Evolutionary conservation across 1,140 invertebrate genomes (phyloP), one percentile per base, ranked within the genome.

Genomic region (Lasaia peninsularis): DNA sequence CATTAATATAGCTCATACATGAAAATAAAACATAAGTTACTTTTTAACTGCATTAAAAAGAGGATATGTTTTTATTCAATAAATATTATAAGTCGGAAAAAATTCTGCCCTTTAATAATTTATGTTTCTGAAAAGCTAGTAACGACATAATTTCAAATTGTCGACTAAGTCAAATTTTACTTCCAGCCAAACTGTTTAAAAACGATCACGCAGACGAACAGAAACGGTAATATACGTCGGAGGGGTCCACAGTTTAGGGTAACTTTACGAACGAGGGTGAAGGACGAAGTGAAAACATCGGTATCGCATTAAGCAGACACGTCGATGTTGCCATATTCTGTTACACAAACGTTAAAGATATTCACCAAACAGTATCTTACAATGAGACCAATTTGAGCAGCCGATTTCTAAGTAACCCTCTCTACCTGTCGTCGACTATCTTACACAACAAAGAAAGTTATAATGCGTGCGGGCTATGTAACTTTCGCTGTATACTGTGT

Each of bases 401-500:
- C 78, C 75, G 81, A 86, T 86, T 86, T 86, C 81, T 84, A 86
- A 69, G 69, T 80, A 67, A 72, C 81, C 77, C 80, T 80, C 83
- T 81, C 44, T 48, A 48, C 44, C 18, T 73, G 63, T 78, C 80
- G 65, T 70, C 75, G 78, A 74, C 78, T 69, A 78, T 73, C 85
- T 88, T 88, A 88, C 82, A 88, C 86, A 88, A 88, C 86, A 83
- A 88, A 84, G 86, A 88, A 88, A 88, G 86, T 86, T 86, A 86
- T 74, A 80, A 76, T 78, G 80, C 71, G 80, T 79, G 81, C 76
- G 78, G 69, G 76, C 75, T 69, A 71, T 75, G 70, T 77, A 75
- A 88, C 85, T 88, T 88, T 88, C 85, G 81, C 83, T 79, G 67
- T 84, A 82, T 84, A 79, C 77, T 74, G 58, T 58, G 63, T 60